phyloP scores from a whole-genome alignment of 2,888 invertebrate species.

The Epiblema foenella region DNA sequence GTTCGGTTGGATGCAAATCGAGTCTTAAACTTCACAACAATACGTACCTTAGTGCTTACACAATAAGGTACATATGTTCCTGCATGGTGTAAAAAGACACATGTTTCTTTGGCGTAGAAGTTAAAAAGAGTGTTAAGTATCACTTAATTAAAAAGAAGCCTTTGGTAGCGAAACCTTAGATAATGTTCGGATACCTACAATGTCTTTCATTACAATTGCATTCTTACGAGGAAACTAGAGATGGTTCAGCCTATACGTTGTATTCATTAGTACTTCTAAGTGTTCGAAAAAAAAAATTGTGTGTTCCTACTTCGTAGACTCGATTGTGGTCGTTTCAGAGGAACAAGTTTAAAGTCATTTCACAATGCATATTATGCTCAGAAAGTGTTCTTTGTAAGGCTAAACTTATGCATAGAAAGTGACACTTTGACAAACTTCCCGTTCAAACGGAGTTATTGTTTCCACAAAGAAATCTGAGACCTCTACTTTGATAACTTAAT shows the following conservation, averaged over 20 bases:
- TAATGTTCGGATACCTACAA: conserved; percentile 58
- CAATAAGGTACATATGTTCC: conserved; percentile 10
- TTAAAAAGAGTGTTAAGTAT: conserved; percentile 65
- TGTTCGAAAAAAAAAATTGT: background rate
- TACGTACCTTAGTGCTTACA: conserved; percentile 40
- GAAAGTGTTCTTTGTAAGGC: too few species aligned
- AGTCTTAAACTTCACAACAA: conserved; percentile 48
- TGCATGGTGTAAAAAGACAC: conserved; percentile 14
- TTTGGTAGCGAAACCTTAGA: conserved; percentile 68
- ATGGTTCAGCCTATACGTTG: conserved; percentile 12
- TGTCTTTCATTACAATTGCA: conserved; percentile 56
- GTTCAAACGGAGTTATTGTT: too few species aligned
- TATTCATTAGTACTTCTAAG: too few species aligned
- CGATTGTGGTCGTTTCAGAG: background rate
- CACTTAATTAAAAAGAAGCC: conserved; percentile 78
- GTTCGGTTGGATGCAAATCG: conserved; percentile 65
- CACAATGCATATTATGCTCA: too few species aligned
- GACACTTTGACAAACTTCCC: too few species aligned
- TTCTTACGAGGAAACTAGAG: conserved; percentile 42
- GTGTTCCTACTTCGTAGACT: background rate
- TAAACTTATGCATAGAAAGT: too few species aligned
- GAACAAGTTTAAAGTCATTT: background rate
- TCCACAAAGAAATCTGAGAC: too few species aligned
- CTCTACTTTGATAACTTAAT: too few species aligned
- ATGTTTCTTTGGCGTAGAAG: conserved; percentile 33